These are phyloP conservation scores for Pterostichus niger DNA, from an alignment of 2,888 invertebrate species.

Conservation along the genomic window DNA sequence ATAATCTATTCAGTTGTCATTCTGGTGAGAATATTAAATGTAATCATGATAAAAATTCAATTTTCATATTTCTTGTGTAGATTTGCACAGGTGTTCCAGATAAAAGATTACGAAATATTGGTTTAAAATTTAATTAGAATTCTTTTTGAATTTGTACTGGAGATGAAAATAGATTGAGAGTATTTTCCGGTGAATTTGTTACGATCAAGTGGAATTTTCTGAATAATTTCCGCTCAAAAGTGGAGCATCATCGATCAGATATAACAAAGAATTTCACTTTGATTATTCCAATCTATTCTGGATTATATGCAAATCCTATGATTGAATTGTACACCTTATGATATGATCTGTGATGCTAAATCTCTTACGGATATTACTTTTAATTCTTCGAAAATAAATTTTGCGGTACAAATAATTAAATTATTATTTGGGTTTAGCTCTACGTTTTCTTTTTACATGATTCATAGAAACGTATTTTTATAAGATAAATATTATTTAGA, in stretches of 20 bases:
- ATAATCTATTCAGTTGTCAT: too few species aligned
- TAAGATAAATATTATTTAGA: too few species aligned
- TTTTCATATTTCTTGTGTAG: background rate
- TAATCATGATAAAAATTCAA: too few species aligned
- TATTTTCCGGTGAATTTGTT: slow-evolving; percentile 38
- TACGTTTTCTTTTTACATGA: too few species aligned
- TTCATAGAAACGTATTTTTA: too few species aligned
- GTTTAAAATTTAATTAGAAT: slow-evolving; percentile 19
- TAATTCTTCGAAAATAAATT: too few species aligned
- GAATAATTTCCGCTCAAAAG: slow-evolving; percentile 42
- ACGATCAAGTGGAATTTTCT: slow-evolving; percentile 42
- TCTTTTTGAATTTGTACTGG: background rate
- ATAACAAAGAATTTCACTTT: slow-evolving; percentile 46
- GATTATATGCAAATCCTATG: slow-evolving; percentile 31
- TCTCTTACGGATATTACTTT: too few species aligned
- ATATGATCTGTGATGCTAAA: too few species aligned
- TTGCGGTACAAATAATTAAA: too few species aligned
- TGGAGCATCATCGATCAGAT: slow-evolving; percentile 44
- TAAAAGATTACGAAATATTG: slow-evolving; percentile 27
- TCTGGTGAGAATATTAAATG: too few species aligned
- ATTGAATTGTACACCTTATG: slow-evolving; percentile 14
- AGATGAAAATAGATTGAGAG: slow-evolving; percentile 10
- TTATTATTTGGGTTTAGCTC: too few species aligned
- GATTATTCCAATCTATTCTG: slow-evolving; percentile 44
- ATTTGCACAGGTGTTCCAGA: slow-evolving; percentile 19